Base-by-base conservation (phyloP, 2,797 vertebrate species). In the Pangasius larnaudii region DNA sequence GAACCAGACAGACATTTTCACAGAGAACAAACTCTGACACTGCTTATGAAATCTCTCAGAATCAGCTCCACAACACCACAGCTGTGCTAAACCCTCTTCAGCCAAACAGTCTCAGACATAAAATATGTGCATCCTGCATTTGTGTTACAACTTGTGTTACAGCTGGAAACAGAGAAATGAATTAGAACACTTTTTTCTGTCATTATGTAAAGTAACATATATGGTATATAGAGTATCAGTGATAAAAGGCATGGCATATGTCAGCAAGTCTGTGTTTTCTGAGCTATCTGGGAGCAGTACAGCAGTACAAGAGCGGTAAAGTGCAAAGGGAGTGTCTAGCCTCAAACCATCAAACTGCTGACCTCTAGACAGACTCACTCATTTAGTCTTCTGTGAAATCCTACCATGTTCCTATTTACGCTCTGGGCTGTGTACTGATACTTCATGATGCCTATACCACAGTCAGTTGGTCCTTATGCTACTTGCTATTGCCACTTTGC, bases 51-150 rank as follows among this genome's bases (percentile, higher is more conserved):
- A 78, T 78, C 36, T 72, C 33, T 51, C 11, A 14, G 36, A 74
- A 36, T 83, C 56, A n/a, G 69, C 65, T 81, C 51, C 51, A 46
- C 67, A 81, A 59, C 53, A 88, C 84, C 65, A 85, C 85, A 78
- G 71, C 83, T 85, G 69, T 85, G 61, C 59, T 75, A 51, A 80
- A 58, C 69, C 6, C 27, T 74, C 63, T 74, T 83, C 67, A 81
- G 84, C 63, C 79, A 86, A 86, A 87, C 13, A 65, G 42, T 74
- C 74, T 89, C 46, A 89, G 71, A 75, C 77, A 86, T 59, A 79
- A 87, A 82, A 46, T 77, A 88, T 42, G 75, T 84, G 84, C 86
- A 78, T 75, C 11, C 49, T 88, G 33, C 67, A 61, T 77, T 86
- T 71, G 46, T 72, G 49, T 53, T 79, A 65, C 46, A 88, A 51